A percentile compares a stretch with the other conserved stretches of the same genome.
Conservation (phyloP, 1,140 invertebrate genomes). For the Procambarus virginalis region DNA sequence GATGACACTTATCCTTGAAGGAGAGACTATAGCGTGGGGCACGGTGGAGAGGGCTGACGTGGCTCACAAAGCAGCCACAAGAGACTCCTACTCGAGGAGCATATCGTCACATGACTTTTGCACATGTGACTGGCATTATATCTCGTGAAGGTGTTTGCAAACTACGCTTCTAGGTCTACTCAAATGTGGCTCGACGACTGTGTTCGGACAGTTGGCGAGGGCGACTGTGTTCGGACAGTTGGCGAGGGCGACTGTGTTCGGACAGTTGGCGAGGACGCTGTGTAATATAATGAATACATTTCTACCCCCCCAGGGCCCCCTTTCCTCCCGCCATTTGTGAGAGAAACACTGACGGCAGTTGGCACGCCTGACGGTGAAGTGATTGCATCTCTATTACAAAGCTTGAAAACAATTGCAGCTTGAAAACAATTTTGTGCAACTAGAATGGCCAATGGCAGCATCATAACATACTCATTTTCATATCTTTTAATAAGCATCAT, state of each 20-base stretch:
- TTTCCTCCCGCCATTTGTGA: slow-evolving; percentile 22
- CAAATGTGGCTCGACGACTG: slow-evolving; percentile 35
- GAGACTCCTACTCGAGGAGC: background rate
- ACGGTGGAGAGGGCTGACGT: background rate
- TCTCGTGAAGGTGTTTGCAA: slow-evolving; percentile 39
- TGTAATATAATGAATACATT: slow-evolving; percentile 9
- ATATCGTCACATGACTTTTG: slow-evolving; percentile 2
- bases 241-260: no score
- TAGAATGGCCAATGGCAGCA: slow-evolving; percentile 21
- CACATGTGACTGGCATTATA: slow-evolving; percentile 38
- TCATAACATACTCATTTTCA: slow-evolving; percentile 6
- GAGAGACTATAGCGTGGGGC: background rate
- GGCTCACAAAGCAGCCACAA: background rate
- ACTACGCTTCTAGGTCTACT: slow-evolving; percentile 56
- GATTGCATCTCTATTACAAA: slow-evolving; percentile 19
- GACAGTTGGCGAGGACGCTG: no score
- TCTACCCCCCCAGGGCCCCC: background rate
- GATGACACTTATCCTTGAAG: background rate
- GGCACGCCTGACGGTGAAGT: background rate
- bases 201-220: background rate
- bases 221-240: no score
- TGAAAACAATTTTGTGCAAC: background rate
- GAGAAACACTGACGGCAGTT: background rate
- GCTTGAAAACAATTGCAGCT: background rate
- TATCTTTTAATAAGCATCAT: slow-evolving; percentile 28